phyloP scores from a whole-genome alignment of 64 coral and sea anemone species.

The Acropora yongei region DNA sequence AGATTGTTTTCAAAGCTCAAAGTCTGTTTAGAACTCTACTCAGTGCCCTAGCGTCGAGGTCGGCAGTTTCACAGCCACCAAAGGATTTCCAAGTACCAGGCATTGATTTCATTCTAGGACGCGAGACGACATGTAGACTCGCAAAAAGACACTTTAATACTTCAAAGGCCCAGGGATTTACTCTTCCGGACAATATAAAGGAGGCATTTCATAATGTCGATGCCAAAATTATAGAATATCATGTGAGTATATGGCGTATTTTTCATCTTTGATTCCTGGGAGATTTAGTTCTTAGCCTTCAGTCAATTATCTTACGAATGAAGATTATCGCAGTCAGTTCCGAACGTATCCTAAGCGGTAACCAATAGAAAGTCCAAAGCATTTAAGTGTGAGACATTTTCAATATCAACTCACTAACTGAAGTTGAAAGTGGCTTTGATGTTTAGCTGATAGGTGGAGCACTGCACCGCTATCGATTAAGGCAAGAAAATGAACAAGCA shows the following conservation, averaged over 20 bases:
- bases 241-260: neutral
- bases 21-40: neutral
- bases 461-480: too few relatives aligned
- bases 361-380: too few relatives aligned
- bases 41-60: neutral
- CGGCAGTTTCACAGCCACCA: constrained; percentile 5
- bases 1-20: constrained; percentile 8
- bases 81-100: neutral
- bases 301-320: too few relatives aligned
- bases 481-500: too few relatives aligned
- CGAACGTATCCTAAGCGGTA: too few relatives aligned
- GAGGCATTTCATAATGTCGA: neutral
- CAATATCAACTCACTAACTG: too few relatives aligned
- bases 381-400: too few relatives aligned
- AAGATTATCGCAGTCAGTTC: too few relatives aligned
- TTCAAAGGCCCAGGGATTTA: neutral
- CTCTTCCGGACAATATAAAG: neutral
- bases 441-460: too few relatives aligned
- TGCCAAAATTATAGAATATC: neutral
- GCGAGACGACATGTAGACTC: constrained; percentile 10
- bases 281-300: too few relatives aligned
- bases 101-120: neutral
- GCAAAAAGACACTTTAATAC: neutral
- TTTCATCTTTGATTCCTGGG: too few relatives aligned
- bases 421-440: too few relatives aligned